Base-by-base conservation (phyloP, 1,140 invertebrate genomes). In the Radopholus similis region DNA sequence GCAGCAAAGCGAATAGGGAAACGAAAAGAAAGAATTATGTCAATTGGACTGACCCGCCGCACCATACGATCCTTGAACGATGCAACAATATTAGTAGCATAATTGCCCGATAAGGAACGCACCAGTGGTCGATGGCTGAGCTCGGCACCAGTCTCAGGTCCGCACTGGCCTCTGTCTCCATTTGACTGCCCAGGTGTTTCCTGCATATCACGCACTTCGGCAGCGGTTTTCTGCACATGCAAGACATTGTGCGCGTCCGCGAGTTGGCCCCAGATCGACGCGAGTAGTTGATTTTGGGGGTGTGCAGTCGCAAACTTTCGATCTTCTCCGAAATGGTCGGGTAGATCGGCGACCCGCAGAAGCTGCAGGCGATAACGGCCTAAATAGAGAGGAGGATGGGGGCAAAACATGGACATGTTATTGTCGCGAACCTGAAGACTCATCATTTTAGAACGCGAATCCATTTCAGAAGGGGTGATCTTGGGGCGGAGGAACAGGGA, bases 261-360 rank as follows among this genome's bases (percentile, higher is more conserved):
- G 74, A 47, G n/a, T 69, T 32, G 4, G 55, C 28, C 18, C 54
- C 40, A 34, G 23, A 34, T 23, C 68, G 11, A 18, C 72, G 42
- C 13, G 21, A 37, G 9, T 64, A 44, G 26, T 15, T 18, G n/a
- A 37, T 32, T 44, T 44, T 42, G 28, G 44, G 47, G 9, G 57
- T 72, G 40, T 18, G 23, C 23, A 73, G 11, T 21, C 74, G 34
- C 11, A 71, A 35, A 21, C 30, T 53, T 21, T 76, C 71, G 9
- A 64, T 73, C 13, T 40, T 66, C 4, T 78, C 71, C 26, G 40
- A 44, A 8, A 73, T 70, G 18, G 47, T 56, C 3, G 72, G 72
- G 15, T 77, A 73, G 15, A 73, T 77, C n/a, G 72, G 72, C 30
- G 40, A 32, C 26, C 74, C 74, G 49, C 72, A 73, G 28, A 71